Evolutionary conservation across 1,140 invertebrate species (phyloP).

Genomic region (Venustaconcha ellipsiformis): DNA sequence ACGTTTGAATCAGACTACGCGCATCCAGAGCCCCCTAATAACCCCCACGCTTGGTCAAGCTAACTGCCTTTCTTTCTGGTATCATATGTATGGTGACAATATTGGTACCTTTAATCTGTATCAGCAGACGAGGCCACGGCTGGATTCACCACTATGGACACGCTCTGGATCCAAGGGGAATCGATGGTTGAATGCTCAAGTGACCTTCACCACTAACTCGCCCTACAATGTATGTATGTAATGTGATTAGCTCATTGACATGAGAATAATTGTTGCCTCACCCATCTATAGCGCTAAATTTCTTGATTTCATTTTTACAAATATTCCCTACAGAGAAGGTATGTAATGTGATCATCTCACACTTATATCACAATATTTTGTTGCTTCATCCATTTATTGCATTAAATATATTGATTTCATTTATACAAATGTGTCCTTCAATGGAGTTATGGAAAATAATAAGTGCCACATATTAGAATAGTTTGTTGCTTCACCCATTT

Average conservation of each 20-base stretch:
- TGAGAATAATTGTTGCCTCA: neutral
- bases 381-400: too few relatives aligned
- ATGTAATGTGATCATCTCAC: too few relatives aligned
- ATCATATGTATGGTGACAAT: constrained; percentile 48
- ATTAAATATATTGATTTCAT: too few relatives aligned
- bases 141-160: constrained; percentile 50
- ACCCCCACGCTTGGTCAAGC: constrained; percentile 3
- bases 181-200: constrained; percentile 46
- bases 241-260: neutral
- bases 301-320: constrained; percentile 1
- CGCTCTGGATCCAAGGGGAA: constrained; percentile 54
- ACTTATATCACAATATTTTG: too few relatives aligned
- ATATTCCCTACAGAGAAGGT: neutral
- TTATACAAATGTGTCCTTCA: constrained; percentile 30
- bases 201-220: constrained; percentile 35
- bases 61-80: constrained; percentile 42
- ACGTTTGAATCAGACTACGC: constrained; percentile 67
- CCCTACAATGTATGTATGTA: constrained; percentile 43
- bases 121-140: constrained; percentile 24
- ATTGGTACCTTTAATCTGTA: constrained; percentile 43
- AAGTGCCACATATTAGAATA: neutral
- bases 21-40: constrained; percentile 24
- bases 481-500: neutral
- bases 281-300: neutral
- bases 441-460: constrained; percentile 30